A percentile compares a stretch with the other conserved stretches of the same genome.
phyloP scores from a whole-genome alignment of 2,888 invertebrate genomes.

The Plagiodera versicolora region DNA sequence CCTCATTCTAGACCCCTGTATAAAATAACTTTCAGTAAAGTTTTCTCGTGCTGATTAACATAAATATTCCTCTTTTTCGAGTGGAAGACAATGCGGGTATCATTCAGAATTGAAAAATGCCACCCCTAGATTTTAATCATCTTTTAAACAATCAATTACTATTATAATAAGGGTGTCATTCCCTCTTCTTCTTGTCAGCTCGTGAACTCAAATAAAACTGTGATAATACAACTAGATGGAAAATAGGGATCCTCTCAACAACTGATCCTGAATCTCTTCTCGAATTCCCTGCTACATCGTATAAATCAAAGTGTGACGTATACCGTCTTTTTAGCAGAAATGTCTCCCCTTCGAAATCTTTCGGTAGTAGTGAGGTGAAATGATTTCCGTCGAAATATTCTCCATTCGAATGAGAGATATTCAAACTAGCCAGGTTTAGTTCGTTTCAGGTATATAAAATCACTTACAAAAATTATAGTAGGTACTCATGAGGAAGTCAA shows the following conservation, averaged over 20 bases:
- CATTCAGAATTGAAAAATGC: slow-evolving; percentile 29
- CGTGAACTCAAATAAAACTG: slow-evolving; percentile 30
- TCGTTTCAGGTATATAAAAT: no score
- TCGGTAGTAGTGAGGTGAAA: no score
- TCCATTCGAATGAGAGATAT: no score
- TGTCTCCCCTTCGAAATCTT: no score
- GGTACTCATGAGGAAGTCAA: no score
- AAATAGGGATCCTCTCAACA: slow-evolving; percentile 14
- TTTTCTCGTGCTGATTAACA: slow-evolving; percentile 47
- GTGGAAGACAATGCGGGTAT: slow-evolving; percentile 23
- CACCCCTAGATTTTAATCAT: slow-evolving; percentile 31
- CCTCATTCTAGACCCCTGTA: slow-evolving; percentile 39
- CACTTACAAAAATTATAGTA: no score
- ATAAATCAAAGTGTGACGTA: no score
- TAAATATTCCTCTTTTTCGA: slow-evolving; percentile 42
- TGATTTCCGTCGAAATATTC: no score
- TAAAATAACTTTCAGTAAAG: slow-evolving; percentile 43
- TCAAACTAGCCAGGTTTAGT: no score
- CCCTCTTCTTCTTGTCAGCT: slow-evolving; percentile 22
- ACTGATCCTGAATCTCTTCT: neutral
- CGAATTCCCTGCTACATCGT: no score
- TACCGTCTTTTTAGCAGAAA: no score
- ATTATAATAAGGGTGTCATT: slow-evolving; percentile 29
- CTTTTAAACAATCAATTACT: slow-evolving; percentile 41
- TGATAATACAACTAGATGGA: slow-evolving; percentile 28